phyloP scores from a whole-genome alignment of 2,888 invertebrate genomes.

The Lacanobia oleracea region DNA sequence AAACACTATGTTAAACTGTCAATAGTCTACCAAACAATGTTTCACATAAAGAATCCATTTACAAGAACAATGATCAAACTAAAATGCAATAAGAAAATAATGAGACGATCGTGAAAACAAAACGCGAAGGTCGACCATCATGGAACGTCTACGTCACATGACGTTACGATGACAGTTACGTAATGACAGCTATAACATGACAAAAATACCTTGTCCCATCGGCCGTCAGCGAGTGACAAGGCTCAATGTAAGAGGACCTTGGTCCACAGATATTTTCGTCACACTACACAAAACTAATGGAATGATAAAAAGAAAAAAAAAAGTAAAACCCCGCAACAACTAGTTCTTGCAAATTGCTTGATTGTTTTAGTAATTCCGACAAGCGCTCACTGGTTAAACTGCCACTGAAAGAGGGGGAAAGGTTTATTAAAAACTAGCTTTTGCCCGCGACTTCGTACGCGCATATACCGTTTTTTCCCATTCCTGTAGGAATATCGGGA shows the following conservation, averaged over 20 bases:
- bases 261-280: conserved; percentile 47
- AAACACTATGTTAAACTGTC: conserved; percentile 9
- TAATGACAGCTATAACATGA: conserved; percentile 53
- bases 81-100: conserved; percentile 53
- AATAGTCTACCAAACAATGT: conserved; percentile 32
- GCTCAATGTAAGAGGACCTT: conserved; percentile 31
- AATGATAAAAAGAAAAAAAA: conserved; percentile 64
- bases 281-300: conserved; percentile 39
- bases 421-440: too few relatives aligned
- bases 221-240: conserved; percentile 40
- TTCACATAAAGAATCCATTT: conserved; percentile 42
- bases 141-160: conserved; percentile 46
- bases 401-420: conserved; percentile 77
- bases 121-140: conserved; percentile 47
- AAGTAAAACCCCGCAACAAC: conserved; percentile 78
- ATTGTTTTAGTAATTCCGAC: conserved; percentile 72
- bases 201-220: conserved; percentile 49
- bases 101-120: conserved; percentile 44
- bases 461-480: too few relatives aligned
- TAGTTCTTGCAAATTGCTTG: conserved; percentile 75
- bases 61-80: conserved; percentile 50
- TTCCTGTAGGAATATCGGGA: too few relatives aligned
- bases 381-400: conserved; percentile 77
- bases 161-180: conserved; percentile 53
- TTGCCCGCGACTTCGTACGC: too few relatives aligned